Evolutionary conservation across 2,888 invertebrate genomes (phyloP).

Genomic region (Teinopalpus imperialis): DNA sequence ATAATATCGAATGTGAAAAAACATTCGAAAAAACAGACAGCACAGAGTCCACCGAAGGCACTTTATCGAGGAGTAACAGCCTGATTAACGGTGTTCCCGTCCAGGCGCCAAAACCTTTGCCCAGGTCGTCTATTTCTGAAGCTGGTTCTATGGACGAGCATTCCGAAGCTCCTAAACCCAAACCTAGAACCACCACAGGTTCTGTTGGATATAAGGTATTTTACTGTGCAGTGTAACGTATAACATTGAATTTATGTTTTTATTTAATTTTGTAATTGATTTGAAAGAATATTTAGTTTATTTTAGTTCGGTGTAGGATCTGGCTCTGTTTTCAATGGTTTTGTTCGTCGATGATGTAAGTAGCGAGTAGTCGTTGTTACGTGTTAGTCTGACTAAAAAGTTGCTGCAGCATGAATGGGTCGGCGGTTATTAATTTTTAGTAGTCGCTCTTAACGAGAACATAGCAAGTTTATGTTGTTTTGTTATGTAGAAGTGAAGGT

Average conservation of each 20-base stretch:
- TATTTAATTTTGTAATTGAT: slow-evolving; percentile 9
- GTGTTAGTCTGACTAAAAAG: no score
- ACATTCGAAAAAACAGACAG: slow-evolving; percentile 56
- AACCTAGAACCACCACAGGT: slow-evolving; percentile 86
- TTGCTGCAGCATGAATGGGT: no score
- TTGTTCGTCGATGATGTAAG: no score
- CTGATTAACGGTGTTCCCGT: slow-evolving; percentile 65
- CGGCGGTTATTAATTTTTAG: no score
- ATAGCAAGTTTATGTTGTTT: no score
- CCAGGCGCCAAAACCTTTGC: slow-evolving; percentile 89
- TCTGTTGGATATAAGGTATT: slow-evolving; percentile 90
- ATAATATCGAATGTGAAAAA: slow-evolving; percentile 33
- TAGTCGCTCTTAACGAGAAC: no score
- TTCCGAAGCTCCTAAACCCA: slow-evolving; percentile 78
- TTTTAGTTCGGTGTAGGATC: no score
- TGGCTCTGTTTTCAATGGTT: no score
- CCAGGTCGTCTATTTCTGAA: slow-evolving; percentile 90
- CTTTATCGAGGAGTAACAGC: slow-evolving; percentile 65
- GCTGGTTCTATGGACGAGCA: slow-evolving; percentile 77
- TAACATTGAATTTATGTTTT: slow-evolving; percentile 26
- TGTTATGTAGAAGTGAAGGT: no score
- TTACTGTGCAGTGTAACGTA: slow-evolving; percentile 27
- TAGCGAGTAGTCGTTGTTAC: no score
- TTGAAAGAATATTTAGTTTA: no score
- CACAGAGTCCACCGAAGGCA: slow-evolving; percentile 55